phyloP scores from a whole-genome alignment of 2,113 vertebrate genomes.

The Podarcis muralis region DNA sequence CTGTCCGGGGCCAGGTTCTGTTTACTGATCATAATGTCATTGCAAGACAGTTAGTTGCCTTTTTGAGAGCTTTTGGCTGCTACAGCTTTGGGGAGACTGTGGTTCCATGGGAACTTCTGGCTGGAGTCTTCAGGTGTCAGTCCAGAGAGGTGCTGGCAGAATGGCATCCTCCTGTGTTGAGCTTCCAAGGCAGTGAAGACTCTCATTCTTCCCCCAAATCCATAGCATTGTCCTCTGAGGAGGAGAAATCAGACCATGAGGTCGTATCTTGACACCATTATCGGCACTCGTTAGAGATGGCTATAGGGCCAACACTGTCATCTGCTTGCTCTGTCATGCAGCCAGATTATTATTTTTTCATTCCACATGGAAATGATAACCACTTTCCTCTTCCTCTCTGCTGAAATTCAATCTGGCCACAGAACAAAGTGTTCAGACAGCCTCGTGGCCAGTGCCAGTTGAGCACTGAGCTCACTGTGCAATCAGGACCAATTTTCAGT shows the following conservation, averaged over 20 bases:
- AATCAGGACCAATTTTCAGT: slow-evolving; percentile 1
- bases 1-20: too few relatives aligned
- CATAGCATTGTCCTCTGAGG: too few relatives aligned
- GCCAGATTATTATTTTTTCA: not conserved
- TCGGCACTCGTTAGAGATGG: not conserved
- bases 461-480: not conserved
- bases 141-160: too few relatives aligned
- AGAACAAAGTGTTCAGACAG: not conserved
- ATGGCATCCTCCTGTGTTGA: too few relatives aligned
- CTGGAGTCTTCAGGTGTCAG: too few relatives aligned
- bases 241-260: not conserved
- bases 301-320: not conserved
- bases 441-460: not conserved
- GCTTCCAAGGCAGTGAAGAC: not conserved
- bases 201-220: too few relatives aligned
- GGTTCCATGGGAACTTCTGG: too few relatives aligned
- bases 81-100: too few relatives aligned
- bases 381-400: not conserved
- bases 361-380: not conserved
- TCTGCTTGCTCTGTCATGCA: not conserved
- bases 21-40: too few relatives aligned
- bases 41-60: too few relatives aligned
- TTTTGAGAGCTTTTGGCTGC: too few relatives aligned
- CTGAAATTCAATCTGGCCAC: not conserved
- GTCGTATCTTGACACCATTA: not conserved